Evolutionary conservation across 2,113 vertebrate genomes (phyloP), one percentile per base, ranked within the genome.

Genomic region (Pseudorasbora parva): DNA sequence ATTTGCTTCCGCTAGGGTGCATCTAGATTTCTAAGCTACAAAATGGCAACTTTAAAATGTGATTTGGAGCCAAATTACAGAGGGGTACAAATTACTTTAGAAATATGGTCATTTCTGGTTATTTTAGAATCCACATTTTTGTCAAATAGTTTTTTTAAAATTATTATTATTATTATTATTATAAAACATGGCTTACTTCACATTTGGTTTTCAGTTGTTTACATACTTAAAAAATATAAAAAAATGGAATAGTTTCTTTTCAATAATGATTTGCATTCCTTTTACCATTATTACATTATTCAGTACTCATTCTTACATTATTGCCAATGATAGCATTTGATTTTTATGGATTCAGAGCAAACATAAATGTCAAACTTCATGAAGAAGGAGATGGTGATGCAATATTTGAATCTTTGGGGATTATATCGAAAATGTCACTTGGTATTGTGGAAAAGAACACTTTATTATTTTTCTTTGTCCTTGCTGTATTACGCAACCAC

Each of bases 381-480:
- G 66, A 59, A 79, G 12, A 37, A n/a, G 45, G 15, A 72, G 51
- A 82, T 54, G 60, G 15, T 59, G 23, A 84, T 27, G 21, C 9
- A 30, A 7, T 71, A 30, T 84, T 57, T 37, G 77, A 74, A 37
- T 72, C 64, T 33, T 25, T 47, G 2, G 3, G 45, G 82, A 86
- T 85, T 88, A 83, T 11, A 59, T 75, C 7, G 5, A 76, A 87
- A 87, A 85, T 81, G 84, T 81, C 83, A 85, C 25, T 8, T 25
- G 6, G 25, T 78, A 56, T 66, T 78, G 64, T 74, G 7, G 27
- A 57, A 43, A 54, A 37, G 60, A 76, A 54, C 19, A 64, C 33
- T 19, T 43, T 8, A 14, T n/a, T 27, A 8, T 56, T 79, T 77
- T 43, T 19, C 3, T 83, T 33, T 49, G 37, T 25, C 7, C 7